phyloP scores from a whole-genome alignment of 2,888 invertebrate species.

The Odontocerum albicorne region DNA sequence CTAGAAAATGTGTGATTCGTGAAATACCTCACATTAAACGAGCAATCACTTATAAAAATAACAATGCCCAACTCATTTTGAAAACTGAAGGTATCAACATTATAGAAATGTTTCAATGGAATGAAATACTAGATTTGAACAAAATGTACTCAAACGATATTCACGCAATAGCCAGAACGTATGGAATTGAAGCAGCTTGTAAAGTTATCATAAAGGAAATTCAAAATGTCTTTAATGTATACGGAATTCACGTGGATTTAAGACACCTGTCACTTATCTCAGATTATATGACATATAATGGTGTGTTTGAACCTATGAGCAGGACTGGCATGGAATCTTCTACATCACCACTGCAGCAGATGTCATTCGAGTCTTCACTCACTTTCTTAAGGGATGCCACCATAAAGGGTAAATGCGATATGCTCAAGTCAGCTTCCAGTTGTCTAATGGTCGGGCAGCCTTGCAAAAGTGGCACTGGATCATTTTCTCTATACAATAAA shows the following conservation, averaged over 20 bases:
- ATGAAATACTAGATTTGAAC: slow-evolving; percentile 76
- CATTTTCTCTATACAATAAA: slow-evolving; percentile 50
- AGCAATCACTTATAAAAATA: slow-evolving; percentile 74
- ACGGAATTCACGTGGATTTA: slow-evolving; percentile 94
- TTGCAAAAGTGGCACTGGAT: slow-evolving; percentile 81
- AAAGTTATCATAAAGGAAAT: slow-evolving; percentile 93
- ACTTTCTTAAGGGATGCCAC: slow-evolving; percentile 82
- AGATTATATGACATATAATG: slow-evolving; percentile 98
- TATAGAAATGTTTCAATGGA: slow-evolving; percentile 83
- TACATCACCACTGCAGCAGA: slow-evolving; percentile 95
- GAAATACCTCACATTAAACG: slow-evolving; percentile 79
- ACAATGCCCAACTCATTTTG: slow-evolving; percentile 65
- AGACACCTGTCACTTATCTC: slow-evolving; percentile 91
- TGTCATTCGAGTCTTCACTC: slow-evolving; percentile 95
- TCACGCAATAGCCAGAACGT: slow-evolving; percentile 84
- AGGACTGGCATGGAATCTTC: slow-evolving; percentile 87
- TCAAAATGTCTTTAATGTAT: slow-evolving; percentile 93
- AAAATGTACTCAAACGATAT: slow-evolving; percentile 92
- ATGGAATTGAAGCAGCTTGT: slow-evolving; percentile 95
- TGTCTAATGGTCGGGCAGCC: slow-evolving; percentile 85
- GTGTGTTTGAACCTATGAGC: slow-evolving; percentile 86
- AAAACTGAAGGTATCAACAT: slow-evolving; percentile 97
- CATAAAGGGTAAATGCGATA: slow-evolving; percentile 70
- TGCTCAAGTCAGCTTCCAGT: slow-evolving; percentile 81
- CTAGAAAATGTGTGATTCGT: slow-evolving; percentile 73